phyloP scores from a whole-genome alignment of 2,888 invertebrate genomes.

The Scrobipalpa atriplicella region DNA sequence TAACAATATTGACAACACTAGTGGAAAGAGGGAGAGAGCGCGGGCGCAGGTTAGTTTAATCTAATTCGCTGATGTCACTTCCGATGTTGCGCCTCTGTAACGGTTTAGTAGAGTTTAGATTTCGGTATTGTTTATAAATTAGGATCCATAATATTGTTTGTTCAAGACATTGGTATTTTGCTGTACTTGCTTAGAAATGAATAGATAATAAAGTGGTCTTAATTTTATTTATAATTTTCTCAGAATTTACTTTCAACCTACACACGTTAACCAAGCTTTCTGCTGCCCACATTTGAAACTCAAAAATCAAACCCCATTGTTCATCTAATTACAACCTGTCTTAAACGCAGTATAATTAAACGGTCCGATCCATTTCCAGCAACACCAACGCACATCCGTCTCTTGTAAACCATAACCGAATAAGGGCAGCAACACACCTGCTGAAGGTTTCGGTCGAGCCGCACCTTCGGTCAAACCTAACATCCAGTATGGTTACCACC shows the following conservation, averaged over 20 bases:
- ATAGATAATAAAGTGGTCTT: not conserved
- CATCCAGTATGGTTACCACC: too few relatives aligned
- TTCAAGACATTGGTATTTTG: too few relatives aligned
- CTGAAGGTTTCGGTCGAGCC: too few relatives aligned
- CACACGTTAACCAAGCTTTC: slow-evolving; percentile 45
- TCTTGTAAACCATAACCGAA: slow-evolving; percentile 44
- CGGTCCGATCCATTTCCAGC: slow-evolving; percentile 39
- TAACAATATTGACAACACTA: not conserved
- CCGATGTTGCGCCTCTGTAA: slow-evolving; percentile 52
- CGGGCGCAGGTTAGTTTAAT: slow-evolving; percentile 36
- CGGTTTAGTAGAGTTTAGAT: not conserved
- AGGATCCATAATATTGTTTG: too few relatives aligned
- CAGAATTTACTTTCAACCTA: slow-evolving; percentile 40
- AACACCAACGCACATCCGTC: slow-evolving; percentile 46
- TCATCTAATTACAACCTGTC: slow-evolving; percentile 63
- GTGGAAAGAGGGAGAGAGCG: not conserved
- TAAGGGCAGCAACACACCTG: too few relatives aligned
- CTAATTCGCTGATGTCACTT: slow-evolving; percentile 56
- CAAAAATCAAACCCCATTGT: slow-evolving; percentile 68
- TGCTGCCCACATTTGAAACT: slow-evolving; percentile 52
- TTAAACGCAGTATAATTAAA: slow-evolving; percentile 53
- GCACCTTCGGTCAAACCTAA: too few relatives aligned
- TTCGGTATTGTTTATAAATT: too few relatives aligned
- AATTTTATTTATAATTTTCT: slow-evolving; percentile 23
- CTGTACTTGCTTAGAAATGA: not conserved